Evolutionary conservation across 2,888 invertebrate species (phyloP).

Genomic region (Megalurothrips usitatus): DNA sequence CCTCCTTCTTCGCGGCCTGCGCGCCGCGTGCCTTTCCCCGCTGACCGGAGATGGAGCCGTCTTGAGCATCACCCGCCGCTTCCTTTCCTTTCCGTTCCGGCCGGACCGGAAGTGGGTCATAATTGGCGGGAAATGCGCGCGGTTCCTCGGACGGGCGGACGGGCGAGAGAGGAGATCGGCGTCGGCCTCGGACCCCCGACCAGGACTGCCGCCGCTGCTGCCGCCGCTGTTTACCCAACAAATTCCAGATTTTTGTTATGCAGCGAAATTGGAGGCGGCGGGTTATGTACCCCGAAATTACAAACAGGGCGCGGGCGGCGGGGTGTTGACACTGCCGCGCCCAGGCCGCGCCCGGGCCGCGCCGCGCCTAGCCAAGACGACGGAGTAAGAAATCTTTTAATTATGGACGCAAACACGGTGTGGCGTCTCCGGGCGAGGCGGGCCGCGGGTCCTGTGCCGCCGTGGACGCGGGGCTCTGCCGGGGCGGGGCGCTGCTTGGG

Average conservation of each 20-base stretch:
- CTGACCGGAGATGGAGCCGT: background rate
- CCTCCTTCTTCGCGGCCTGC: background rate
- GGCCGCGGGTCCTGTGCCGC: no score
- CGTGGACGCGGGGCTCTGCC: no score
- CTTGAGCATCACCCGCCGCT: background rate
- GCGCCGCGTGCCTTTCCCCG: background rate
- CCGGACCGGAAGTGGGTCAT: background rate
- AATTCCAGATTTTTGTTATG: background rate
- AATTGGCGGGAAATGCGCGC: background rate
- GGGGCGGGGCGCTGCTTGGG: background rate
- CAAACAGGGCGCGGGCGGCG: background rate
- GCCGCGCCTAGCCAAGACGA: background rate
- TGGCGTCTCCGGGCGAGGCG: background rate
- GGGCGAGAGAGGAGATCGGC: background rate
- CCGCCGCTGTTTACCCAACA: background rate
- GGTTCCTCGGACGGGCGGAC: no score
- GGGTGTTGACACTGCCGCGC: background rate
- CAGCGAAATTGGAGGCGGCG: background rate
- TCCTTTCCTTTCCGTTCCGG: no score
- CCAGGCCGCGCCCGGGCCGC: background rate
- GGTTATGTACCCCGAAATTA: no score
- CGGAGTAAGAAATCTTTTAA: slow-evolving; percentile 25
- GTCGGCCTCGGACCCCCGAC: background rate
- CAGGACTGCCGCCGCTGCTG: no score
- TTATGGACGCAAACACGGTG: slow-evolving; percentile 14